Evolutionary conservation across 2,797 vertebrate genomes (phyloP).

Genomic region (Paedocypris micromegethes): DNA sequence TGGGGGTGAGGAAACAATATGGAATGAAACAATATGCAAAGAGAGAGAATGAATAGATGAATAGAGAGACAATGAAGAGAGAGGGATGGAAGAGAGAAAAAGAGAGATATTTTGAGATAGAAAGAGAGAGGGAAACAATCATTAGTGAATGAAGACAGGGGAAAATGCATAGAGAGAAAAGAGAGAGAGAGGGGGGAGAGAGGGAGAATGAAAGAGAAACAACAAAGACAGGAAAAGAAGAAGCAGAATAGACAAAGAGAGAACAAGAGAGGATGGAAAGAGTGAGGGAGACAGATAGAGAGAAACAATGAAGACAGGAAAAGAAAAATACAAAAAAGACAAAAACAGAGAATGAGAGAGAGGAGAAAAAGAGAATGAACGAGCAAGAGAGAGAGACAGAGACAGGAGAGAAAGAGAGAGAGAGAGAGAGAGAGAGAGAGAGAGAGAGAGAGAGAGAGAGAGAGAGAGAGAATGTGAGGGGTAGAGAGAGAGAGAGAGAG

Average conservation of each 20-base stretch:
- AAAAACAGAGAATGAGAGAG: too few species aligned
- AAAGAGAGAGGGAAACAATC: not conserved
- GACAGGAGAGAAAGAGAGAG: not conserved
- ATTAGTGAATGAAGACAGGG: not conserved
- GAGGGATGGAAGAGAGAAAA: too few species aligned
- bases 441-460: not conserved
- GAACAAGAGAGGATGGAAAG: not conserved
- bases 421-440: not conserved
- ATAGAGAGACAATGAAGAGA: too few species aligned
- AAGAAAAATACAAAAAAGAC: not conserved
- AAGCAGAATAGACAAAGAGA: too few species aligned
- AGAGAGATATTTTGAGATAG: not conserved
- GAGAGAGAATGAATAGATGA: too few species aligned
- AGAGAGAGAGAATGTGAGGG: constrained; percentile 5
- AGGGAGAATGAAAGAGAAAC: not conserved
- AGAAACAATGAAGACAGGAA: not conserved
- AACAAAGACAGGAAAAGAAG: not conserved
- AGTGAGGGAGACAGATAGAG: not conserved
- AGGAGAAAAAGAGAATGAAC: not conserved
- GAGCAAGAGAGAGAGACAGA: not conserved
- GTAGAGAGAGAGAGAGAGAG: not conserved
- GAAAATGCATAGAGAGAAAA: not conserved
- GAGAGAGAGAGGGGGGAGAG: not conserved
- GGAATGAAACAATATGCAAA: too few species aligned
- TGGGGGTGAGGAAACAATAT: too few species aligned